phyloP scores from a whole-genome alignment of 37 sponge, comb jelly and placozoan species.

The Cliona cf. orientalis region DNA sequence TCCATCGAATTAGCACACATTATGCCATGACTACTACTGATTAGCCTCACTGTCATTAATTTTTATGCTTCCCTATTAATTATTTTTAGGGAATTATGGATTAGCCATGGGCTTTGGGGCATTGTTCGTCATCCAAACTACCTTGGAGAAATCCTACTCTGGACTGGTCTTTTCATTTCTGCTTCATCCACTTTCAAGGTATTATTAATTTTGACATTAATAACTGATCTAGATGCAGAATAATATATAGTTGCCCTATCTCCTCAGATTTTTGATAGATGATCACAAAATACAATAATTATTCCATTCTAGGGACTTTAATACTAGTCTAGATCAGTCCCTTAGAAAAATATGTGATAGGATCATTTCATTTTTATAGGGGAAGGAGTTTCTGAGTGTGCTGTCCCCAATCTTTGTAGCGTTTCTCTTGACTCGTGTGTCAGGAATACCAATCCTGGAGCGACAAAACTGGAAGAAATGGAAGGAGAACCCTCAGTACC shows the following conservation, averaged over 20 bases:
- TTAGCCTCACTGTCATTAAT: not conserved
- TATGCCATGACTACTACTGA: not conserved
- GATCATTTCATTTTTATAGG: constrained; percentile 8
- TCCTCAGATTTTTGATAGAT: too few species aligned
- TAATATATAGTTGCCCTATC: too few species aligned
- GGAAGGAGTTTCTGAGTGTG: constrained; percentile 55
- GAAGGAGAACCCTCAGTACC: constrained; percentile 74
- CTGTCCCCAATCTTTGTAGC: constrained; percentile 80
- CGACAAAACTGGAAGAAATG: constrained; percentile 68
- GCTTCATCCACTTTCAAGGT: constrained; percentile 84
- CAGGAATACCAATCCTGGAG: constrained; percentile 92
- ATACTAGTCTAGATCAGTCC: too few species aligned
- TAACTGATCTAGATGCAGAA: too few species aligned
- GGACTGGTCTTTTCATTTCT: constrained; percentile 92
- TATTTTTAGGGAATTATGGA: constrained; percentile 65
- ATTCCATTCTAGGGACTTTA: too few species aligned
- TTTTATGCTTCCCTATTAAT: not conserved
- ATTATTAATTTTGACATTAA: not conserved
- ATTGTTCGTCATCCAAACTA: constrained; percentile 95
- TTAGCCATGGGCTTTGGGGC: constrained; percentile 85
- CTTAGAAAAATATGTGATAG: too few species aligned
- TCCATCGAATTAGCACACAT: not conserved
- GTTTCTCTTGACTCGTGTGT: constrained; percentile 67
- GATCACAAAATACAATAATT: too few species aligned
- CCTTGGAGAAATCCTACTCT: constrained; percentile 94